Base-by-base conservation (phyloP, 2,888 invertebrate genomes). In the Thalpophila matura region DNA sequence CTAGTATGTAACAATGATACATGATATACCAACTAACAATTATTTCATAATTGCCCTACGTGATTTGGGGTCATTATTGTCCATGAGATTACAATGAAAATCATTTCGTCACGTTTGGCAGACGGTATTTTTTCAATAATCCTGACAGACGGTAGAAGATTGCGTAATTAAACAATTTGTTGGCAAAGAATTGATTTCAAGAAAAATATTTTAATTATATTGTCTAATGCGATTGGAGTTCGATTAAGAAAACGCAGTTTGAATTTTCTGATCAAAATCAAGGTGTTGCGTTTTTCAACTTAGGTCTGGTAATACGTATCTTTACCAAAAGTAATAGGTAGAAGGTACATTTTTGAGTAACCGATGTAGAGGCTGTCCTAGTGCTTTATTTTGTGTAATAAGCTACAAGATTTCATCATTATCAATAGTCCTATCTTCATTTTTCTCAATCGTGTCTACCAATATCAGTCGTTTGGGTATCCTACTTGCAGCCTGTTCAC, bases 31-130 rank as follows among this genome's bases (percentile, higher is more conserved):
- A 14, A 20, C 20, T 14, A 7, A 12, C n/a, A 43, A 49, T 61
- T 37, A 60, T 72, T 69, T 77, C 70, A 69, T 70, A 70, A 77
- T 69, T 59, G 64, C 33, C 40, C 22, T 59, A 73, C 69, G 70
- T 74, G 81, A 62, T 71, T 72, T 56, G 49, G 40, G 65, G 64
- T 77, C 71, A 65, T 56, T 65, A 68, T 55, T 61, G 62, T 72
- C 59, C 47, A 31, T 59, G 47, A 53, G 51, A 46, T 56, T 59
- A 75, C 58, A 64, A 76, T 67, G 60, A 72, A 63, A 35, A 53
- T 26, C 7, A 35, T 74, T 70, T 70, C 71, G 47, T 55, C 82
- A 79, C 75, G 68, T 78, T 57, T 49, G 42, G 66, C 62, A 74
- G 64, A 71, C 56, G 43, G 40, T 40, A 51, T 50, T 56, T 54